phyloP scores from a whole-genome alignment of 2,888 invertebrate species.

The Drosophila pullipes region DNA sequence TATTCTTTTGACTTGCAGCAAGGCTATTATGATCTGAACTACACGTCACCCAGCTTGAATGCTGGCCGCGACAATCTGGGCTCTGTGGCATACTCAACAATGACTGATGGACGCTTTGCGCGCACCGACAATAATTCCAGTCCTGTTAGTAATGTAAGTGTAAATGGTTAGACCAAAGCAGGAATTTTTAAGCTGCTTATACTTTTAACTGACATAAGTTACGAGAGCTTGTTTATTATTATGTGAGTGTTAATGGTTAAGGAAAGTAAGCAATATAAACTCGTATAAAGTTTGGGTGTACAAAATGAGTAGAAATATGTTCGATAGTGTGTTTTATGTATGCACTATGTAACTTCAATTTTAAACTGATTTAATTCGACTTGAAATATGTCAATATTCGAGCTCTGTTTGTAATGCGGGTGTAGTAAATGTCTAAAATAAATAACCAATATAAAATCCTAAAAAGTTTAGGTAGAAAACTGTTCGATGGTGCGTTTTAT shows the following conservation, averaged over 20 bases:
- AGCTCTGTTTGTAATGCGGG: neutral
- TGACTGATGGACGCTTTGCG: conserved; percentile 90
- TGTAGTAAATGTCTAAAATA: neutral
- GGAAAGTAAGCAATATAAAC: neutral
- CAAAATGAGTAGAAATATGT: neutral
- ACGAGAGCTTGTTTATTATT: neutral
- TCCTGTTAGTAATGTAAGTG: conserved; percentile 86
- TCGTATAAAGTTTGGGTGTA: neutral
- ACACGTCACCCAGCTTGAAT: conserved; percentile 90
- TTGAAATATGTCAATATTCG: neutral
- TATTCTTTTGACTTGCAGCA: conserved; percentile 71
- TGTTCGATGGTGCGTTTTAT: neutral
- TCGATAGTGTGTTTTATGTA: neutral
- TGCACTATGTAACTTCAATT: neutral
- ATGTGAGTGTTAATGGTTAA: neutral
- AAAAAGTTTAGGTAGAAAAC: neutral
- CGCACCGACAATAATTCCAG: conserved; percentile 92
- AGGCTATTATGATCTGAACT: conserved; percentile 90
- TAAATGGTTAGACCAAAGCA: neutral
- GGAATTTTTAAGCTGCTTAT: neutral
- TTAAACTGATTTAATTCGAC: neutral
- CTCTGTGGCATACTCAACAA: conserved; percentile 89
- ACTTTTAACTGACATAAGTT: neutral
- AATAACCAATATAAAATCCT: neutral
- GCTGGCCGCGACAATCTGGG: conserved; percentile 89